phyloP scores from a whole-genome alignment of 2,888 invertebrate genomes.

The Drosophila subquinaria region DNA sequence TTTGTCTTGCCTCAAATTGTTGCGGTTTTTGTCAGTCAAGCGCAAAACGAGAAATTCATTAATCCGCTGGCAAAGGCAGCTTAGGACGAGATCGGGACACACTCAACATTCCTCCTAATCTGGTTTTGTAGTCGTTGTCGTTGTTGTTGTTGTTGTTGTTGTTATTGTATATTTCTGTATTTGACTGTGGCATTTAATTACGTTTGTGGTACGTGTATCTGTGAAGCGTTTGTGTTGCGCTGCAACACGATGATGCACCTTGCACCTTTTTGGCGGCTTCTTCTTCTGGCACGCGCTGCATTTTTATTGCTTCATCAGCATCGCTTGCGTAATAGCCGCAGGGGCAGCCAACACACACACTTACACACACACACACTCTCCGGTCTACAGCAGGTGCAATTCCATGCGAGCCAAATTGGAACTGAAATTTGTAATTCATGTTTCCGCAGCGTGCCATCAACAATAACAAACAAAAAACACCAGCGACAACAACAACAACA shows the following conservation, averaged over 20 bases:
- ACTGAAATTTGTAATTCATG: constrained; percentile 72
- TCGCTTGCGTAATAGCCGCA: constrained; percentile 59
- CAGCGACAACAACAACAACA: constrained; percentile 31
- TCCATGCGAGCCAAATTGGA: constrained; percentile 57
- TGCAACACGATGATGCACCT: constrained; percentile 47
- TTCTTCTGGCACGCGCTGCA: constrained; percentile 73
- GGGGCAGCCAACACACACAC: constrained; percentile 19
- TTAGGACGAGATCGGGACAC: constrained; percentile 44
- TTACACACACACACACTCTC: background rate
- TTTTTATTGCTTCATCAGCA: constrained; percentile 78
- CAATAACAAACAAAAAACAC: constrained; percentile 17
- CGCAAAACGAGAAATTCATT: constrained; percentile 74
- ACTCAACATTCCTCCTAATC: constrained; percentile 51
- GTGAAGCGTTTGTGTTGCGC: constrained; percentile 25
- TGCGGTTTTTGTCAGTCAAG: constrained; percentile 61
- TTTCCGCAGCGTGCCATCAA: constrained; percentile 57
- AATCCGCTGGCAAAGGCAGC: constrained; percentile 58
- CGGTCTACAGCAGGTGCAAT: constrained; percentile 61
- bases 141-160: constrained; percentile 25
- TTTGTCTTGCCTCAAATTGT: constrained; percentile 14
- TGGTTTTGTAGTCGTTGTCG: constrained; percentile 39
- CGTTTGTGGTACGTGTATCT: constrained; percentile 32
- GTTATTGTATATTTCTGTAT: constrained; percentile 24
- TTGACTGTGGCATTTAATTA: constrained; percentile 48
- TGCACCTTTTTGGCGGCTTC: constrained; percentile 75